Evolutionary conservation across 2,797 vertebrate genomes (phyloP), one percentile per base, ranked within the genome.

Genomic region (Platyrinchus mystaceus): DNA sequence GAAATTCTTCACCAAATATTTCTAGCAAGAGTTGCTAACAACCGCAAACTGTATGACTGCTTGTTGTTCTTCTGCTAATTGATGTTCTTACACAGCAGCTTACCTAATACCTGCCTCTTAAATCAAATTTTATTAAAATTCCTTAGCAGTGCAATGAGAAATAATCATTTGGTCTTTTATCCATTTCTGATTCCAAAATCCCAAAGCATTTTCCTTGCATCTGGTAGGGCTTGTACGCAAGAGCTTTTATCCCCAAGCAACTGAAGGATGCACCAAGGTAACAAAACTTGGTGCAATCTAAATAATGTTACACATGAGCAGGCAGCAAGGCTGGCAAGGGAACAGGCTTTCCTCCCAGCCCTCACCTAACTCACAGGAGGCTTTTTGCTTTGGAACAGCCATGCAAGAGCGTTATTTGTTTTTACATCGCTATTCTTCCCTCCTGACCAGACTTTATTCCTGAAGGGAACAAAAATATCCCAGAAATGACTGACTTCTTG

Each of bases 1-100:
- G 56, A 73, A 96, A 90, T 80, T 59, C 53, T 77, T 84, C 66
- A 64, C 44, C 79, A 93, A 85, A 26, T 94, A 66, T 84, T 94
- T 91, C 84, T 91, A 96, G 22, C 41, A 89, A 70, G 9, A 94
- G 60, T 21, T 93, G 28, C 55, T 82, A 53, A 90, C 46, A 76
- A 50, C 64, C 24, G 87, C 26, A 74, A 43, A 20, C 41, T 62
- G 15, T 83, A 39, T 47, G 37, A 67, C n/a, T 89, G 71, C 56
- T 43, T 67, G 59, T 83, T 95, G 44, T 83, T 67, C 64, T 63
- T 73, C 81, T 71, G 46, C 80, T 87, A 87, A 93, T 62, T 89
- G 81, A 68, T 68, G 68, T 55, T 92, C 91, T 90, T 76, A 74
- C 81, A 67, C 18, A 50, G 58, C 26, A 68, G 41, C 3, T 1